phyloP scores from a whole-genome alignment of 1,140 invertebrate genomes.

The Idris sp. region DNA sequence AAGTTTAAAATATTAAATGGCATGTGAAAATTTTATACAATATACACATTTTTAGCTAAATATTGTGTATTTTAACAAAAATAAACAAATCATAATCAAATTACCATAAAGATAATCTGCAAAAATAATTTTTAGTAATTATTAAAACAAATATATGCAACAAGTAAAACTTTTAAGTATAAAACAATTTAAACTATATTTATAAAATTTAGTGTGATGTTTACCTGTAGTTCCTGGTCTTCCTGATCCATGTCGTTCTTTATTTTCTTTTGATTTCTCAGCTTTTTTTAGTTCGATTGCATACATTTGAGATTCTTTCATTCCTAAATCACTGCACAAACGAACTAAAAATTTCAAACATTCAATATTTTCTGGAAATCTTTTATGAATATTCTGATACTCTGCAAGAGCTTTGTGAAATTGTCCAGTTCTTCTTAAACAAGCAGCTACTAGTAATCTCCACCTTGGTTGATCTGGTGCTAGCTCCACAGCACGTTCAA shows the following conservation, averaged over 20 bases:
- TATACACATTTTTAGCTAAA: no score
- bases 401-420: constrained; percentile 89
- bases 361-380: constrained; percentile 91
- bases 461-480: constrained; percentile 91
- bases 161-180: no score
- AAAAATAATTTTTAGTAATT: constrained; percentile 21
- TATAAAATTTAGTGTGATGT: no score
- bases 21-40: no score
- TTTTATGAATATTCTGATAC: constrained; percentile 87
- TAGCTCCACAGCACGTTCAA: constrained; percentile 91
- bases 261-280: constrained; percentile 87
- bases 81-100: no score
- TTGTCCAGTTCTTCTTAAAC: constrained; percentile 89
- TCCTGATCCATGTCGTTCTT: constrained; percentile 81
- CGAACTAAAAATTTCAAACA: constrained; percentile 91
- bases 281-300: constrained; percentile 88
- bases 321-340: constrained; percentile 88
- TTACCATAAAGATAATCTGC: constrained; percentile 20
- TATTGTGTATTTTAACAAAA: no score
- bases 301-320: constrained; percentile 89
- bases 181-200: no score
- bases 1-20: no score
- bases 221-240: constrained; percentile 76
- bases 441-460: constrained; percentile 90
- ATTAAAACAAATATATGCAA: constrained; percentile 2